phyloP scores from a whole-genome alignment of 2,888 invertebrate genomes.

The Philhelius pedissequus region DNA sequence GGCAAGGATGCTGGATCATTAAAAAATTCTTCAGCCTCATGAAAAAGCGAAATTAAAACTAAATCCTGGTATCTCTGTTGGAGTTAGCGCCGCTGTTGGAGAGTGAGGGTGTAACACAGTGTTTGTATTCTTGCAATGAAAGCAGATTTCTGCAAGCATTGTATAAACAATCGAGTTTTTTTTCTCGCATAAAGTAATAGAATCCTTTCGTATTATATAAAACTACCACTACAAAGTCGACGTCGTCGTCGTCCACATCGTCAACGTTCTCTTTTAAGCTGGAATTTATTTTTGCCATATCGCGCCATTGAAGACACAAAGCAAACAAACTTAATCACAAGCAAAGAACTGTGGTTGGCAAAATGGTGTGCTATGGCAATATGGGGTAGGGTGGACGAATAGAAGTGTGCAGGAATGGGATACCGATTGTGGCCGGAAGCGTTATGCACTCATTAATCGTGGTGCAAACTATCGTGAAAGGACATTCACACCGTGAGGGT shows the following conservation, averaged over 20 bases:
- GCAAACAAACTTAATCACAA: slow-evolving; percentile 51
- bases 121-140: slow-evolving; percentile 43
- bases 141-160: slow-evolving; percentile 30
- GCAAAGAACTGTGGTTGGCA: not conserved
- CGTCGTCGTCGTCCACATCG: not conserved
- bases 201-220: slow-evolving; percentile 33
- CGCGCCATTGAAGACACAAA: slow-evolving; percentile 48
- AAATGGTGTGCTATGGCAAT: not conserved
- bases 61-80: not conserved
- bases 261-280: slow-evolving; percentile 26
- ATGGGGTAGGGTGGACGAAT: not conserved
- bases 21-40: slow-evolving; percentile 43
- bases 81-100: not conserved
- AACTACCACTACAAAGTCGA: not conserved
- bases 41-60: slow-evolving; percentile 46
- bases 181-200: slow-evolving; percentile 11
- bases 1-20: slow-evolving; percentile 44
- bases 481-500: slow-evolving; percentile 66
- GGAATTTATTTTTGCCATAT: slow-evolving; percentile 17
- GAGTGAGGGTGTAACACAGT: not conserved
- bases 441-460: slow-evolving; percentile 61
- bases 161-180: slow-evolving; percentile 35
- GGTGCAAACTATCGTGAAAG: slow-evolving; percentile 61
- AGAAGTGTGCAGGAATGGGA: not conserved
- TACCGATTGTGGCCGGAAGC: slow-evolving; percentile 64